These are phyloP conservation scores for Carposina sasakii DNA, from an alignment of 1,140 invertebrate species.

Conservation along the genomic window DNA sequence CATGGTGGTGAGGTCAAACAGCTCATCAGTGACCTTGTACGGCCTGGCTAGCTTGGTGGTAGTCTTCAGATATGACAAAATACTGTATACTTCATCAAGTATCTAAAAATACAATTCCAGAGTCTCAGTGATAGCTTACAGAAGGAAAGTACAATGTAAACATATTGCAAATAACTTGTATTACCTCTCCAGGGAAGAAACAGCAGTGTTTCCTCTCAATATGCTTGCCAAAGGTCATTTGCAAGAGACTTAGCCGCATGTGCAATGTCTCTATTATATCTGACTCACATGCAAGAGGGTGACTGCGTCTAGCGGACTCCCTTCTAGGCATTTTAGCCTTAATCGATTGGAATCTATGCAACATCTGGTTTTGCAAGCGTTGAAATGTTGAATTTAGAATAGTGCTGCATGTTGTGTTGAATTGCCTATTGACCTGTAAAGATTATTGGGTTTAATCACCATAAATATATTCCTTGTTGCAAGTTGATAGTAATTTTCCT, in stretches of 20 bases:
- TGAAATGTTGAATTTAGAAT: slow-evolving; percentile 88
- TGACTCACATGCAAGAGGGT: slow-evolving; percentile 88
- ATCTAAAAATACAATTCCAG: slow-evolving; percentile 64
- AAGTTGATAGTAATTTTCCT: too few relatives aligned
- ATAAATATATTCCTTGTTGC: too few relatives aligned
- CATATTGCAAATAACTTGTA: too few relatives aligned
- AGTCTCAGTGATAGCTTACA: too few relatives aligned
- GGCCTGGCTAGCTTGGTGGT: slow-evolving; percentile 86
- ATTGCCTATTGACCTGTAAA: slow-evolving; percentile 82
- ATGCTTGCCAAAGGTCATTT: slow-evolving; percentile 94
- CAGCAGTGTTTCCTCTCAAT: slow-evolving; percentile 92
- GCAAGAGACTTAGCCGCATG: slow-evolving; percentile 88
- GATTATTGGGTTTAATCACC: slow-evolving; percentile 19
- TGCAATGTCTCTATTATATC: slow-evolving; percentile 92
- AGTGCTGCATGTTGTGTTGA: slow-evolving; percentile 84
- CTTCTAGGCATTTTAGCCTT: slow-evolving; percentile 92
- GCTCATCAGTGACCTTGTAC: slow-evolving; percentile 91
- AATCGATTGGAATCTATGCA: slow-evolving; percentile 85
- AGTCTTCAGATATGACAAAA: slow-evolving; percentile 86
- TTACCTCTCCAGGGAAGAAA: slow-evolving; percentile 92
- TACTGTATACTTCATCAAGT: slow-evolving; percentile 83
- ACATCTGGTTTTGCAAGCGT: slow-evolving; percentile 84
- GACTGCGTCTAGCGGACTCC: slow-evolving; percentile 87
- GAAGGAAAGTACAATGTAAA: too few relatives aligned
- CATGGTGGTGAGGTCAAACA: slow-evolving; percentile 94